Evolutionary conservation across 2,113 vertebrate species (phyloP).

Genomic region (Cyanocitta stelleri): DNA sequence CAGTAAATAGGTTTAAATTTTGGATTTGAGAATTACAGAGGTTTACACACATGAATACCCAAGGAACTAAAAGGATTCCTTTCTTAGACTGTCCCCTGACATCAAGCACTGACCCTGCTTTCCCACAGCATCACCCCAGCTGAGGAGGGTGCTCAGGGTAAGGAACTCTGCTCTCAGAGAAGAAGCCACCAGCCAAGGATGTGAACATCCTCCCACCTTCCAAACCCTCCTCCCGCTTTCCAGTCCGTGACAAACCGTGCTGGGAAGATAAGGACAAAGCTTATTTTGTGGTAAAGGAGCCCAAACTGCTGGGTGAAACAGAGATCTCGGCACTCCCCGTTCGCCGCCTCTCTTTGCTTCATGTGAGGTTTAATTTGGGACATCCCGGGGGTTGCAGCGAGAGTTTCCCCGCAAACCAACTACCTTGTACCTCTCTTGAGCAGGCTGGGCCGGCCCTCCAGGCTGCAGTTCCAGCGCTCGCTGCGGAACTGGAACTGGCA

Average conservation of each 20-base stretch:
- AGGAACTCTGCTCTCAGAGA: not conserved
- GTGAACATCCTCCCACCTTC: not conserved
- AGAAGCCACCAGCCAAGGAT: not conserved
- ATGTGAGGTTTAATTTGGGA: fast-evolving
- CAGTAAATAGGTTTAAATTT: not conserved
- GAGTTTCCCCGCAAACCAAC: not conserved
- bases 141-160: not conserved
- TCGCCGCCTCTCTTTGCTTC: not conserved
- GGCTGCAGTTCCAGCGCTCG: constrained; percentile 97
- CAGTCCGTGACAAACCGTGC: fast-evolving
- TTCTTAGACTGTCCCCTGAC: not conserved
- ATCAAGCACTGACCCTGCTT: not conserved
- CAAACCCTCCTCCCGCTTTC: not conserved
- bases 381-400: not conserved
- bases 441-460: constrained; percentile 89
- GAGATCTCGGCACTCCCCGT: fast-evolving
- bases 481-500: constrained; percentile 93
- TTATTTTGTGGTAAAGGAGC: not conserved
- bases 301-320: fast-evolving
- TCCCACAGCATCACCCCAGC: not conserved
- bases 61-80: not conserved
- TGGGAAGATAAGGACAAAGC: not conserved
- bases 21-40: not conserved
- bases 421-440: constrained; percentile 87
- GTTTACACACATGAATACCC: not conserved